These are phyloP conservation scores for Zaprionus lineosus DNA, from an alignment of 2,888 invertebrate genomes.

Conservation along the genomic window DNA sequence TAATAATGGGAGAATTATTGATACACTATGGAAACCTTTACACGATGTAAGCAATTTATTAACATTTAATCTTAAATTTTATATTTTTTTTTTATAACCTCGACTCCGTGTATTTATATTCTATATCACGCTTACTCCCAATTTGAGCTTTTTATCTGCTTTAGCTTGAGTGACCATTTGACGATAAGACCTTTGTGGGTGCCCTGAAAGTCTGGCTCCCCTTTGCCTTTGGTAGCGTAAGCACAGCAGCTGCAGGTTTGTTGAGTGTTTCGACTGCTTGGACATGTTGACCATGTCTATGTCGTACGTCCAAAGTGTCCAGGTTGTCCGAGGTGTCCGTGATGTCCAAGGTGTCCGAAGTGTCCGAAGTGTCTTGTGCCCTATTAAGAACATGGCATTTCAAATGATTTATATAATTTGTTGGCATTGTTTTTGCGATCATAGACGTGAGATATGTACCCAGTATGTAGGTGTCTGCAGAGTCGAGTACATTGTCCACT, in stretches of 20 bases:
- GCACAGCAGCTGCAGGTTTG: constrained; percentile 47
- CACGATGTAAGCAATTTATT: no score
- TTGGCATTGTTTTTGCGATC: constrained; percentile 56
- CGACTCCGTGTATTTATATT: no score
- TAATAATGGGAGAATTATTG: no score
- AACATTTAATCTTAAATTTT: no score
- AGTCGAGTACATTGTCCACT: constrained; percentile 40
- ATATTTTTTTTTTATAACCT: no score
- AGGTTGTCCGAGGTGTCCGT: no score
- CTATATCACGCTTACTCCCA: not conserved
- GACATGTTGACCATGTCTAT: constrained; percentile 60
- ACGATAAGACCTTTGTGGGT: constrained; percentile 46
- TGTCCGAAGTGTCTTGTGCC: constrained; percentile 69
- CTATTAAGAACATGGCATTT: constrained; percentile 71
- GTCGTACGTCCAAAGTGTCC: constrained; percentile 28
- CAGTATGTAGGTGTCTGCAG: constrained; percentile 44
- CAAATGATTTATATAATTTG: constrained; percentile 73
- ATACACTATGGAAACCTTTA: no score
- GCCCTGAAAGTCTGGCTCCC: not conserved
- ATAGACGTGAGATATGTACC: constrained; percentile 39
- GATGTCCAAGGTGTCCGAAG: constrained; percentile 55
- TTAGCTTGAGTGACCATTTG: constrained; percentile 49
- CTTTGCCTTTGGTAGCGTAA: constrained; percentile 44
- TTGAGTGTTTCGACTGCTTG: constrained; percentile 31
- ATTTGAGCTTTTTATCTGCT: constrained; percentile 9